Base-by-base conservation (phyloP, 2,113 vertebrate species). In the Channa maculata region DNA sequence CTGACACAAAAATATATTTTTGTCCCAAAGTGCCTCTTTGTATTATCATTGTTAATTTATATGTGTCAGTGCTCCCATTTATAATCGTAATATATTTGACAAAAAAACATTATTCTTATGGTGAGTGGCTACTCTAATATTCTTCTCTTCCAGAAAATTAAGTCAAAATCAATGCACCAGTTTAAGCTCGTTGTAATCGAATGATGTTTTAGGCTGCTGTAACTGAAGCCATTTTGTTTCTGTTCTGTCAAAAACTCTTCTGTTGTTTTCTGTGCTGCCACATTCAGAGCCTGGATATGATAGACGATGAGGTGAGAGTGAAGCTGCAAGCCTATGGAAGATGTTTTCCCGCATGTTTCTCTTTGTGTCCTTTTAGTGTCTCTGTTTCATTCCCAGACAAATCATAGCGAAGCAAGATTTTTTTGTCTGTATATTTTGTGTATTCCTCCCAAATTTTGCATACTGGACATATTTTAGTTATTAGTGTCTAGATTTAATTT, bases 281-380 rank as follows among this genome's bases (percentile, higher is more conserved):
- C 85, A 64, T 88, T 93, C 93, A 99, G 98, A 99, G 98, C 94
- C 94, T 98, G 97, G 98, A 99, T 93, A 98, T 98, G 96, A 97
- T 98, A 93, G 97, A 99, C 88, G 96, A 99, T 77, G 97, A 99
- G 98, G 98, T 99, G 95, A 98, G 98, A 94, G 71, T 62, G 34
- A 64, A 65, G 79, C 65, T 50, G 8, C 4, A 1, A 5, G 48
- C 52, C 66, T 53, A 38, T 34, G 51, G 34, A 49, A 50, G 24
- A 15, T 37, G 46, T 60, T 65, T 51, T 57, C 43, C 39, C 72
- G 66, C 14, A 65, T 66, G 54, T n/a, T 37, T 72, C 8, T 39
- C 15, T 10, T 12, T 65, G 36, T 79, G 61, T 69, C 36, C 63
- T 48, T 64, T 57, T 50, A 46, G 43, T 8, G 15, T 71, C 48